Conservation (phyloP, 2,888 invertebrate genomes). For the Allygus modestus region DNA sequence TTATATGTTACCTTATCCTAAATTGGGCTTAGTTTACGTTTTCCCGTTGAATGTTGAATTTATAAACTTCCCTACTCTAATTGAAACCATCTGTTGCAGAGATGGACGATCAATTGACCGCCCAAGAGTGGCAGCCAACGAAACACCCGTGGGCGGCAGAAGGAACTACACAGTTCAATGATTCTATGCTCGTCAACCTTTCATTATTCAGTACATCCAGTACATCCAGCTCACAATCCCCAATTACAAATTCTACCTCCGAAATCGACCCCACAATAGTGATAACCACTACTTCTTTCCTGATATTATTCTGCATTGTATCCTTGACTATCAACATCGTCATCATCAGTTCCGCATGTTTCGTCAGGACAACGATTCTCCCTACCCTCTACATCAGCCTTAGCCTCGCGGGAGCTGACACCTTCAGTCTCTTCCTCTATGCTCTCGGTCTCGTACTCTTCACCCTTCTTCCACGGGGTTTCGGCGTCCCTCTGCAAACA, state of each 20-base stretch:
- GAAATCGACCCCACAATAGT: not conserved
- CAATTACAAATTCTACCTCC: too few relatives aligned
- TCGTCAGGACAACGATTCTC: slow-evolving; percentile 73
- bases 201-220: too few relatives aligned
- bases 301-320: slow-evolving; percentile 76
- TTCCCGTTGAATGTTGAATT: too few relatives aligned
- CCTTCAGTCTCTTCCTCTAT: slow-evolving; percentile 76
- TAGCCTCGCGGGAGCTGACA: slow-evolving; percentile 67
- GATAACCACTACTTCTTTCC: slow-evolving; percentile 50
- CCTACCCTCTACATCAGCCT: slow-evolving; percentile 66
- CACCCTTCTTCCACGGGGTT: slow-evolving; percentile 73
- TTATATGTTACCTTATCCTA: too few relatives aligned
- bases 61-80: too few relatives aligned
- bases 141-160: not conserved
- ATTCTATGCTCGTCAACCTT: not conserved
- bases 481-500: not conserved
- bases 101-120: not conserved
- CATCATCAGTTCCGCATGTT: slow-evolving; percentile 77
- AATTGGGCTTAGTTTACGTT: too few relatives aligned
- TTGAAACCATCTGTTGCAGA: not conserved
- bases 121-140: not conserved
- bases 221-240: too few relatives aligned
- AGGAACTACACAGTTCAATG: not conserved
- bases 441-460: slow-evolving; percentile 78
- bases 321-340: slow-evolving; percentile 78